phyloP scores from a whole-genome alignment of 2,797 vertebrate genomes.

The Gobio occitaniae region DNA sequence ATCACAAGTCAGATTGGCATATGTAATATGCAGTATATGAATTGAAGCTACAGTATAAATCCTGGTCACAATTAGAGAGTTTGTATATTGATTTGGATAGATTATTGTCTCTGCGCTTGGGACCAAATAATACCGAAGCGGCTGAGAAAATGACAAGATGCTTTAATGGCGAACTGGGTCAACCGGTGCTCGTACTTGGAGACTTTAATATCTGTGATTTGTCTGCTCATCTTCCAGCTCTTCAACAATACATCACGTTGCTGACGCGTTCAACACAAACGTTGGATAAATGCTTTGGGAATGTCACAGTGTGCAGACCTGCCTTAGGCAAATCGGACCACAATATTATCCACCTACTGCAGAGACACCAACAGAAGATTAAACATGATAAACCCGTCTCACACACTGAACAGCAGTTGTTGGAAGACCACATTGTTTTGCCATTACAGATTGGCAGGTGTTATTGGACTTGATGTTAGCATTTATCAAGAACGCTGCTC shows the following conservation, averaged over 20 bases:
- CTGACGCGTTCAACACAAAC: not conserved
- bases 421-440: not conserved
- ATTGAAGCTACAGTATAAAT: not conserved
- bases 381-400: not conserved
- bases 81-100: not conserved
- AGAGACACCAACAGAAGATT: not conserved
- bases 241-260: not conserved
- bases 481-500: no score
- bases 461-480: not conserved
- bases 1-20: not conserved
- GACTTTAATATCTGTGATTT: not conserved
- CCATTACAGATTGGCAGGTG: not conserved
- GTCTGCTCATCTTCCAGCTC: constrained; percentile 2
- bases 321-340: constrained; percentile 7
- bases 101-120: not conserved
- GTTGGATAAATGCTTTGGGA: not conserved
- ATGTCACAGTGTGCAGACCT: not conserved
- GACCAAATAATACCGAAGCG: not conserved
- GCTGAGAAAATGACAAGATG: not conserved
- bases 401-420: not conserved
- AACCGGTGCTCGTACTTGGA: not conserved
- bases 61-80: not conserved
- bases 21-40: not conserved
- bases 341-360: not conserved
- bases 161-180: not conserved